A percentile compares a stretch with the other conserved stretches of the same genome.
phyloP scores from a whole-genome alignment of 2,888 invertebrate species.

The Melangyna quadrimaculata region DNA sequence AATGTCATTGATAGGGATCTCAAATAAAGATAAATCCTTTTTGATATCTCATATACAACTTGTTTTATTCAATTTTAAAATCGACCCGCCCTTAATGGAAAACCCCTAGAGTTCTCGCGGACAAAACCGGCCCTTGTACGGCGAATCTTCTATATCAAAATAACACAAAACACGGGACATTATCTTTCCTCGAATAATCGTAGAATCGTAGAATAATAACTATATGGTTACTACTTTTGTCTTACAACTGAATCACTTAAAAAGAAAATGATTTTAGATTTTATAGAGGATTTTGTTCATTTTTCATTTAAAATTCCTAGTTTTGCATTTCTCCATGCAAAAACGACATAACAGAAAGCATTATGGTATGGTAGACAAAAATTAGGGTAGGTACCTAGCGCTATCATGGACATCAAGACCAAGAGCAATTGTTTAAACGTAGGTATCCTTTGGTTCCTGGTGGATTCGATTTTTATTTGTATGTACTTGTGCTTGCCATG shows the following conservation, averaged over 20 bases:
- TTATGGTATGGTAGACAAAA: not conserved
- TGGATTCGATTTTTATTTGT: conserved; percentile 10
- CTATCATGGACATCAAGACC: conserved; percentile 40
- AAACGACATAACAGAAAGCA: conserved; percentile 1
- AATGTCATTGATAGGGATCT: too few species aligned
- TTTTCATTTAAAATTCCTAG: conserved; percentile 38
- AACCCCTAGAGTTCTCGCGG: too few species aligned
- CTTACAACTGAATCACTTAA: conserved; percentile 60
- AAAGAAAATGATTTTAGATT: conserved; percentile 53
- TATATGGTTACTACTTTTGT: conserved; percentile 57
- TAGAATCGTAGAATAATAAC: conserved; percentile 45
- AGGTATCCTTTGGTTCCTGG: conserved; percentile 38
- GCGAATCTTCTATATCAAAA: not conserved
- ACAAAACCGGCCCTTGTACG: not conserved
- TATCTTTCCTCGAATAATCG: conserved; percentile 19
- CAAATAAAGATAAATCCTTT: too few species aligned
- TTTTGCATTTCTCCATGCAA: conserved; percentile 11
- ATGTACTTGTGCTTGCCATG: not conserved
- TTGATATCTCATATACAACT: too few species aligned
- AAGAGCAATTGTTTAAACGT: conserved; percentile 41
- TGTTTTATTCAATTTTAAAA: too few species aligned
- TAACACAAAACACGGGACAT: not conserved
- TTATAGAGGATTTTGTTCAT: conserved; percentile 43
- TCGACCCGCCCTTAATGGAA: too few species aligned
- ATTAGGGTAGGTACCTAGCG: too few species aligned